These are phyloP conservation scores for Allobates femoralis DNA, from an alignment of 2,797 vertebrate genomes.

Conservation along the genomic window DNA sequence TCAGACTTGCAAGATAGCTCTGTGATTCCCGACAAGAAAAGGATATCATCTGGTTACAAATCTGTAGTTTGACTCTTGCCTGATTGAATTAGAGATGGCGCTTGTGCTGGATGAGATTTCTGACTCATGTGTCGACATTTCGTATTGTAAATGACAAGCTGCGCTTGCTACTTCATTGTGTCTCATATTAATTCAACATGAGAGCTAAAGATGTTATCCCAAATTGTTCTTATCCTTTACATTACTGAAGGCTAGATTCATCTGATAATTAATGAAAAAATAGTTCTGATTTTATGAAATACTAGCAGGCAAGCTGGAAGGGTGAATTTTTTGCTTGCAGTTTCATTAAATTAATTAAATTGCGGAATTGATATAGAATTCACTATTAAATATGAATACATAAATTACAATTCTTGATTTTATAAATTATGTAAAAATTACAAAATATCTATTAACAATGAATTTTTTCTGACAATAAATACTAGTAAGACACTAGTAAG, in stretches of 20 bases:
- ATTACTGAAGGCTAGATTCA: slow-evolving; percentile 11
- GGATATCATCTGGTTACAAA: slow-evolving; percentile 2
- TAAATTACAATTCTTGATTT: background rate
- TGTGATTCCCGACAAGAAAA: slow-evolving; percentile 10
- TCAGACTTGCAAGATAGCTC: slow-evolving; percentile 15
- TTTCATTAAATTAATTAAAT: slow-evolving; percentile 16
- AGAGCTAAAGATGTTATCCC: background rate
- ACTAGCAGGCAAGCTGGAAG: background rate
- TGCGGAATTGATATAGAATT: background rate
- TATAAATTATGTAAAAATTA: background rate
- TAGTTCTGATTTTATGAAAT: background rate
- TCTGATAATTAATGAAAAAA: slow-evolving; percentile 24
- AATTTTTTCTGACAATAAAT: background rate
- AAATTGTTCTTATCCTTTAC: slow-evolving; percentile 32
- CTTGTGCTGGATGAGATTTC: slow-evolving; percentile 25
- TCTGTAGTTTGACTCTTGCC: slow-evolving; percentile 27
- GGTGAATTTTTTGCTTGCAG: background rate
- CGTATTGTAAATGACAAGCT: slow-evolving; percentile 44
- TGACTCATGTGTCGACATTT: slow-evolving; percentile 45
- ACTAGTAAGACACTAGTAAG: background rate
- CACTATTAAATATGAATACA: slow-evolving; percentile 13
- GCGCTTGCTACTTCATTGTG: slow-evolving; percentile 23
- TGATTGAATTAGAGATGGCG: slow-evolving; percentile 48
- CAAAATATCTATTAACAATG: background rate
- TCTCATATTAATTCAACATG: slow-evolving; percentile 53